A percentile compares a stretch with the other conserved stretches of the same genome.
These are phyloP conservation scores for Temnothorax nylanderi DNA, from an alignment of 1,140 invertebrate genomes.

Conservation along the genomic window DNA sequence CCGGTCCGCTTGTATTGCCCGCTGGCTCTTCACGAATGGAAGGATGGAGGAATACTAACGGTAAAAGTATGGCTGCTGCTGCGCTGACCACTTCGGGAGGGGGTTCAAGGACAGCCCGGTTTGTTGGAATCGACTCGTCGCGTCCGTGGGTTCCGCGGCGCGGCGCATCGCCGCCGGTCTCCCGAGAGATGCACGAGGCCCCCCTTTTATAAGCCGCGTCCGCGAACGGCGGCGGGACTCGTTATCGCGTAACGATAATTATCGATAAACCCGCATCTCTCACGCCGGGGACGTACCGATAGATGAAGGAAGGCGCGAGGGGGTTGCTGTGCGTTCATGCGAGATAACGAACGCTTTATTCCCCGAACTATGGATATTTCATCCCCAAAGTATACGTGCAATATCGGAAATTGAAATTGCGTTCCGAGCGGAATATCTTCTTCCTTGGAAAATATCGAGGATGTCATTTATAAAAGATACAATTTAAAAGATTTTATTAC, in stretches of 20 bases:
- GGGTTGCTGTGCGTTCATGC: not conserved
- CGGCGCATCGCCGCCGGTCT: conserved; percentile 18
- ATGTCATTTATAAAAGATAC: not conserved
- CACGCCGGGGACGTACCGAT: not conserved
- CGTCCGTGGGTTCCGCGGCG: conserved; percentile 34
- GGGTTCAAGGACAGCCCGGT: conserved; percentile 81
- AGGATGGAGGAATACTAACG: conserved; percentile 84
- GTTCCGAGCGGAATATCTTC: not conserved
- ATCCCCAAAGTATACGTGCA: not conserved
- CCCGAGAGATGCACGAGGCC: conserved; percentile 38
- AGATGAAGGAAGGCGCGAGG: too few relatives aligned
- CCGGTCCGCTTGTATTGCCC: conserved; percentile 21
- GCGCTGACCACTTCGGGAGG: conserved; percentile 66
- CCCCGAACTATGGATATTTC: not conserved
- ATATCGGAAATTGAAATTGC: not conserved
- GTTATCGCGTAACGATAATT: conserved; percentile 45
- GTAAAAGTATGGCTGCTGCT: conserved; percentile 81
- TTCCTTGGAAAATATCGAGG: not conserved
- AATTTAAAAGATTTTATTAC: not conserved
- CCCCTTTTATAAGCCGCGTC: conserved; percentile 5
- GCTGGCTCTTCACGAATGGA: conserved; percentile 79
- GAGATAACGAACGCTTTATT: not conserved
- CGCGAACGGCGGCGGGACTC: not conserved
- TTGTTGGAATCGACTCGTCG: conserved; percentile 61
- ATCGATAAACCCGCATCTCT: not conserved